Percentiles rank a stretch among this genome's conserved stretches.
Conservation (phyloP, 2,113 vertebrate genomes). For the Misgurnus anguillicaudatus region DNA sequence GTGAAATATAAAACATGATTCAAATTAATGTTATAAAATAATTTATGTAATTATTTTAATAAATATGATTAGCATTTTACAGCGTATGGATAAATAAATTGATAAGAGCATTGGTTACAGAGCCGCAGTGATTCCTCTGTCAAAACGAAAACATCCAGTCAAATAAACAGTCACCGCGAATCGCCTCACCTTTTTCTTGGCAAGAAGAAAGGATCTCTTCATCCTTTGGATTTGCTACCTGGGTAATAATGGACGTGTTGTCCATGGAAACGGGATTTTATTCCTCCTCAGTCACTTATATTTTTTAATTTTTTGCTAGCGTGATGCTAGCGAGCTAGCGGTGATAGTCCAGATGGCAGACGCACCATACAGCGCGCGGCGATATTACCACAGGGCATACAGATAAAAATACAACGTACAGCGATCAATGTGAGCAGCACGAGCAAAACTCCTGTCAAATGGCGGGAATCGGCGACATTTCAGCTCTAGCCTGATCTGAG, state of each 20-base stretch:
- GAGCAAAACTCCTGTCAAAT: slow-evolving; percentile 7
- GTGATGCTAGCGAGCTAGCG: slow-evolving; percentile 65
- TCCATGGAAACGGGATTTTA: slow-evolving; percentile 92
- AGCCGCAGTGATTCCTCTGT: slow-evolving; percentile 30
- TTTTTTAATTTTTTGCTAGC: slow-evolving; percentile 39
- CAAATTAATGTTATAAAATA: too few species aligned
- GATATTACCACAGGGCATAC: slow-evolving; percentile 61
- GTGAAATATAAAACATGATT: not conserved
- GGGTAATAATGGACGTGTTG: slow-evolving; percentile 98
- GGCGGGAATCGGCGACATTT: slow-evolving; percentile 1
- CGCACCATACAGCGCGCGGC: slow-evolving; percentile 56
- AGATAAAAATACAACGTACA: slow-evolving; percentile 55
- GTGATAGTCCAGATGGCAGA: slow-evolving; percentile 60
- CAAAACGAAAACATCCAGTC: slow-evolving; percentile 31
- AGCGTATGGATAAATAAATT: not conserved
- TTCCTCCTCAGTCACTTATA: slow-evolving; percentile 65
- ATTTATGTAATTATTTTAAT: not conserved
- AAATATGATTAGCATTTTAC: not conserved
- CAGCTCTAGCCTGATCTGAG: not conserved
- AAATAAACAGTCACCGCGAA: not conserved
- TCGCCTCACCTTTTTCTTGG: slow-evolving; percentile 90
- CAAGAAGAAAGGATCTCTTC: slow-evolving; percentile 88
- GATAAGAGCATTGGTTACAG: not conserved
- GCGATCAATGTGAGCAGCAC: not conserved
- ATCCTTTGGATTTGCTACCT: slow-evolving; percentile 99